phyloP scores from a whole-genome alignment of 2,113 vertebrate genomes.

The Syngnathus scovelli region DNA sequence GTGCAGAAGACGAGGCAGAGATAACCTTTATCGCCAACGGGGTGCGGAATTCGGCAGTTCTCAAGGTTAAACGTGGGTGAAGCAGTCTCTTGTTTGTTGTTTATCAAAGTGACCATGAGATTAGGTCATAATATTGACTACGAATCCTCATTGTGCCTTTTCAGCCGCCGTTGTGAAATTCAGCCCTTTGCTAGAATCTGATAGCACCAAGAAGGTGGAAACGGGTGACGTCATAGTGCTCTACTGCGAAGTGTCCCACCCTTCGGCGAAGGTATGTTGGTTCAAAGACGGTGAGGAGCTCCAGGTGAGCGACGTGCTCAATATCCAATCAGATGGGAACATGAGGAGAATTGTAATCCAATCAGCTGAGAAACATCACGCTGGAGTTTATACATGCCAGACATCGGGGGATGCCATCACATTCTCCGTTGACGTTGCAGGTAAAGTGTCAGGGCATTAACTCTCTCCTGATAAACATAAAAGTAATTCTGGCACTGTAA shows the following conservation, averaged over 20 bases:
- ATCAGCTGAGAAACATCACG: conserved; percentile 57
- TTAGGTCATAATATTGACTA: neutral
- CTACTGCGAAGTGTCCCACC: conserved; percentile 71
- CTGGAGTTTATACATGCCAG: conserved; percentile 71
- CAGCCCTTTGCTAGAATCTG: conserved; percentile 54
- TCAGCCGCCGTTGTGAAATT: conserved; percentile 64
- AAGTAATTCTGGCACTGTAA: too few relatives aligned
- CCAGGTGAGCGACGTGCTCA: conserved; percentile 42
- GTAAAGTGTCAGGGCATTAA: conserved; percentile 36
- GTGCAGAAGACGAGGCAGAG: conserved; percentile 66
- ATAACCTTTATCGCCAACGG: conserved; percentile 78
- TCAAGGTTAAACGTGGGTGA: conserved; percentile 77
- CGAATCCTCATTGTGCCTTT: neutral
- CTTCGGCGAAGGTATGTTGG: conserved; percentile 60
- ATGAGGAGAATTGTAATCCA: conserved; percentile 73
- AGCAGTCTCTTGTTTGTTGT: neutral
- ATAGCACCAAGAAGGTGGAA: conserved; percentile 57
- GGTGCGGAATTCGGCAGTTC: conserved; percentile 72
- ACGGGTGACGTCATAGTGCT: conserved; percentile 62
- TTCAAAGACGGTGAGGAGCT: conserved; percentile 68
- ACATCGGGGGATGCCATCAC: conserved; percentile 56
- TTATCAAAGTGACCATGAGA: neutral
- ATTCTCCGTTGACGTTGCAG: conserved; percentile 69
- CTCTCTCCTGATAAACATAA: neutral
- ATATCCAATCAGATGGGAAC: conserved; percentile 69